These are phyloP conservation scores for Cantharis rufa DNA, from an alignment of 2,888 invertebrate species.

Conservation along the genomic window DNA sequence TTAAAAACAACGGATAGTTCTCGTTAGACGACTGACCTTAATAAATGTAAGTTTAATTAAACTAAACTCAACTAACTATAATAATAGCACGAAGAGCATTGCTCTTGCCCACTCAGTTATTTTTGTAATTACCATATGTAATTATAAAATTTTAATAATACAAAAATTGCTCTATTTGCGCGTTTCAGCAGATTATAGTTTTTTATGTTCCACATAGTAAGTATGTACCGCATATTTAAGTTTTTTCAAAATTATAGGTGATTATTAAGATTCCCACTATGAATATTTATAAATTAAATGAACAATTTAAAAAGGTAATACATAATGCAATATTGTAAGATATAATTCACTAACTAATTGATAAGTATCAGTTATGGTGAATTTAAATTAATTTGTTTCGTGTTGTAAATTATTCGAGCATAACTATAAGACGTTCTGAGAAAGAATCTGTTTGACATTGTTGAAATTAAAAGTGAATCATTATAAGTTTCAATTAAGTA, in stretches of 20 bases:
- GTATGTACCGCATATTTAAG: not conserved
- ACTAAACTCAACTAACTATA: not conserved
- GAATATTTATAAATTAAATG: not conserved
- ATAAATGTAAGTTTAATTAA: conserved; percentile 2
- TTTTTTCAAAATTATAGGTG: not conserved
- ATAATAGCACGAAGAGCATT: not conserved
- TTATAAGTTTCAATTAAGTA: not conserved
- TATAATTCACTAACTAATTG: not conserved
- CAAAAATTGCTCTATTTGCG: not conserved
- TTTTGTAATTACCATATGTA: not conserved
- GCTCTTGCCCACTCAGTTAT: not conserved
- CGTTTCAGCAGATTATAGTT: not conserved
- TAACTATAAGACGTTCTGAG: not conserved
- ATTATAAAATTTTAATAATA: not conserved
- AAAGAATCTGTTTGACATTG: not conserved
- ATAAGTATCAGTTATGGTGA: not conserved
- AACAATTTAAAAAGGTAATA: not conserved
- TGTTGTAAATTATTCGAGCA: not conserved
- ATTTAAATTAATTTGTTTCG: not conserved
- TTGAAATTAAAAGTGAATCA: not conserved
- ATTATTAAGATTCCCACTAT: not conserved
- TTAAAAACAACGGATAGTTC: not conserved
- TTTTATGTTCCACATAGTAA: not conserved
- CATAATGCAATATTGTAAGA: not conserved
- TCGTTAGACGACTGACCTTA: not conserved